Percentiles rank a stretch among this genome's conserved stretches.
Evolutionary conservation across 2,888 invertebrate genomes (phyloP).

Genomic region (Trichogramma evanescens): DNA sequence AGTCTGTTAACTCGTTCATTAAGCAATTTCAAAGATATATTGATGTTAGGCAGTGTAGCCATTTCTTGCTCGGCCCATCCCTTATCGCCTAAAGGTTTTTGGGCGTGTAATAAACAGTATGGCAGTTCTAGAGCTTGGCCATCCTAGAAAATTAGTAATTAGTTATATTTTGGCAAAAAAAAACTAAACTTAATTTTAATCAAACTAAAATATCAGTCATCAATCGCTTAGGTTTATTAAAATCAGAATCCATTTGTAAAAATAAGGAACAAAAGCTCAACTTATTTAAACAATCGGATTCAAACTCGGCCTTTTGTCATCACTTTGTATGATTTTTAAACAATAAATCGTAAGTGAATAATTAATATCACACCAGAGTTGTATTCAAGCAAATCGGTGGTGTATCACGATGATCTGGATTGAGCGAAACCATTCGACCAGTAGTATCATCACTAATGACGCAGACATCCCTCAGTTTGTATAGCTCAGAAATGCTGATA

Average conservation of each 20-base stretch:
- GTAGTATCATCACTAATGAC: slow-evolving; percentile 63
- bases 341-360: neutral
- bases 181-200: slow-evolving; percentile 9
- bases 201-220: neutral
- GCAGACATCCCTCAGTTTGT: slow-evolving; percentile 71
- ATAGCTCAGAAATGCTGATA: slow-evolving; percentile 64
- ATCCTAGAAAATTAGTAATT: neutral
- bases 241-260: slow-evolving; percentile 32
- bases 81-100: slow-evolving; percentile 54
- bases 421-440: slow-evolving; percentile 66
- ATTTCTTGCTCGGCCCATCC: slow-evolving; percentile 72
- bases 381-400: slow-evolving; percentile 49
- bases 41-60: slow-evolving; percentile 56
- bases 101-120: slow-evolving; percentile 62
- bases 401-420: slow-evolving; percentile 56
- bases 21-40: slow-evolving; percentile 56
- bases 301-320: slow-evolving; percentile 39
- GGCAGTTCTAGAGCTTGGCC: slow-evolving; percentile 49
- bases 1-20: slow-evolving; percentile 60
- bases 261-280: slow-evolving; percentile 37
- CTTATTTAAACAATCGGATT: slow-evolving; percentile 26
- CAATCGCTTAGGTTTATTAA: slow-evolving; percentile 31
- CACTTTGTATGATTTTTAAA: slow-evolving; percentile 30
- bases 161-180: neutral
- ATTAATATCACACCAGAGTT: slow-evolving; percentile 31